Evolutionary conservation across 1,140 invertebrate genomes (phyloP), one percentile per base, ranked within the genome.

Genomic region (Achatina immaculata): DNA sequence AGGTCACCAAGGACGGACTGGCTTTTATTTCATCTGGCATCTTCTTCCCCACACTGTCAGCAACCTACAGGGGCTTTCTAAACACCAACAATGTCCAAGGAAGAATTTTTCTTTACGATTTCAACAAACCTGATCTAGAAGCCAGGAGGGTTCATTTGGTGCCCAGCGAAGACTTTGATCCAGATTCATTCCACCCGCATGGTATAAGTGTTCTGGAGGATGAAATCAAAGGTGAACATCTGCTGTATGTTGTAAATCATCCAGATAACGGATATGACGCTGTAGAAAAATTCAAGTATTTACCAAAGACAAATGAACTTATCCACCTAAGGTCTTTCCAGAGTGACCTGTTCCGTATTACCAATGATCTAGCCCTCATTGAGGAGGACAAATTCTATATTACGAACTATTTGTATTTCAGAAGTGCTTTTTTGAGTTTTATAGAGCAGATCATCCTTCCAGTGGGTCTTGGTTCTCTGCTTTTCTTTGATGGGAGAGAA

Each of bases 181-280:
- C n/a, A 45, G 24, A 45, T n/a, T 51, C 42, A 43, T 74, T 74
- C 72, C 28, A 51, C 7, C 72, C 72, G 2, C 72, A 74, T 51
- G 72, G 72, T 19, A 51, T 74, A 19, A 74, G 72, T 36, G 6
- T 74, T 34, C 45, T 74, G 9, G 72, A 74, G 34, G 74, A 77
- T 51, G 65, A 65, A n/a, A 55, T 51, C 6, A 77, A 77, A 11
- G 74, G 74, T n/a, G 16, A 77, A 38, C 55, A 77, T 36, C 6
- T 77, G 1, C 21, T 77, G 4, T 77, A 77, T 36, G 74, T 77
- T 77, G 36, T 77, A 34, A 77, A 77, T 43, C 74, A 77, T n/a
- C 31, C 9, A 36, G 48, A 40, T 1, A 6, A 11, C 16, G 74
- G 36, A 0, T 9, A 34, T 2, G 74, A 77, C 42, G 34, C 31